Percentiles rank a stretch among this genome's conserved stretches.
These are phyloP conservation scores for Machimus atricapillus DNA, from an alignment of 2,888 invertebrate species.

Conservation along the genomic window DNA sequence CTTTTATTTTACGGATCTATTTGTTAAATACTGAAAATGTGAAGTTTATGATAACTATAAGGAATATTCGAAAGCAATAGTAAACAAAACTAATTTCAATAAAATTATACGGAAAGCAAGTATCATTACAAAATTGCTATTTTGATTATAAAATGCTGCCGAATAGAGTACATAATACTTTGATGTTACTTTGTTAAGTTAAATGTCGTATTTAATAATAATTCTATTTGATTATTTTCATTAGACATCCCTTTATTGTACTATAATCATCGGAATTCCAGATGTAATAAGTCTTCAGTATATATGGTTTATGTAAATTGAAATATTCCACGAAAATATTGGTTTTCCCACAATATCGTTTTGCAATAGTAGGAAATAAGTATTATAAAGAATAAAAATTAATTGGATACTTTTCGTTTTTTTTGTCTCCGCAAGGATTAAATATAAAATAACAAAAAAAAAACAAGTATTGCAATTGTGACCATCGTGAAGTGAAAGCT, in stretches of 20 bases:
- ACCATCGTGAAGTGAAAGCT: not conserved
- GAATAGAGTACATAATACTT: not conserved
- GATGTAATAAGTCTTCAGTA: not conserved
- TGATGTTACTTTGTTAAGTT: not conserved
- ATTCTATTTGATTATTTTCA: not conserved
- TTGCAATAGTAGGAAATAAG: not conserved
- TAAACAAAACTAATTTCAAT: not conserved
- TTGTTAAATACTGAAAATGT: not conserved
- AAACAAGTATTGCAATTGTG: not conserved
- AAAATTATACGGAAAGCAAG: not conserved
- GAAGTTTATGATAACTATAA: not conserved
- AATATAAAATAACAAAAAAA: not conserved
- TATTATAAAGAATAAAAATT: not conserved
- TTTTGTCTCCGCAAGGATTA: not conserved
- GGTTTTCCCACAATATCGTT: constrained; percentile 1
- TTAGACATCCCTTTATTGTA: not conserved
- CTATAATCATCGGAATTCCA: not conserved
- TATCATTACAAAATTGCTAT: not conserved
- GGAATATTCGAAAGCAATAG: not conserved
- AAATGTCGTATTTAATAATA: not conserved
- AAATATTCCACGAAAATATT: not conserved
- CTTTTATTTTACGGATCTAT: not conserved
- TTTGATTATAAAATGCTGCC: not conserved
- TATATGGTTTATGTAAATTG: not conserved
- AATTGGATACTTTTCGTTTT: not conserved